phyloP scores from a whole-genome alignment of 2,113 vertebrate species.

The Phylloscopus trochiloides region DNA sequence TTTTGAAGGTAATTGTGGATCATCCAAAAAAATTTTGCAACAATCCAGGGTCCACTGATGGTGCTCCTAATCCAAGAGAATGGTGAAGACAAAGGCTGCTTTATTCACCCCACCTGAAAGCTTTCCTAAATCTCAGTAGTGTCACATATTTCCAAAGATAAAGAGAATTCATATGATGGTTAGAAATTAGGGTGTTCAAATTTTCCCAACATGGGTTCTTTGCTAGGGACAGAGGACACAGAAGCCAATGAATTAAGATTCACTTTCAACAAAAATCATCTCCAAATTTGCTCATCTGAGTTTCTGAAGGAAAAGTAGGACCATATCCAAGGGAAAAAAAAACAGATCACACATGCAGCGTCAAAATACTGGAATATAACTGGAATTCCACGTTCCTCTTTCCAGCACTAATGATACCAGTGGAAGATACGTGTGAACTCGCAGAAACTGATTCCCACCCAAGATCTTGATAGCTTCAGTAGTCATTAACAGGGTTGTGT shows the following conservation, averaged over 20 bases:
- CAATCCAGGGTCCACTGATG: background rate
- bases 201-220: background rate
- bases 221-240: background rate
- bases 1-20: background rate
- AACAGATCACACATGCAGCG: rapidly evolving
- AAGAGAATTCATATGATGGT: background rate
- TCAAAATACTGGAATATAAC: background rate
- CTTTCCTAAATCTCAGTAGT: background rate
- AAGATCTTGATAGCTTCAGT: background rate
- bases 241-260: background rate
- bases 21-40: background rate
- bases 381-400: background rate
- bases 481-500: background rate
- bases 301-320: background rate
- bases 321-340: background rate
- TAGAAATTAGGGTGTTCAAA: background rate
- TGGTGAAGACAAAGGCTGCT: background rate
- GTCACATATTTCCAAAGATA: background rate
- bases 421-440: background rate
- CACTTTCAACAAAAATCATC: background rate
- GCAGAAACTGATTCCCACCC: background rate
- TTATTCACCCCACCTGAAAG: background rate
- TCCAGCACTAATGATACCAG: background rate
- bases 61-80: background rate
- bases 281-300: background rate